Percentiles rank a stretch among this genome's conserved stretches.
Evolutionary conservation across 1,140 invertebrate species (phyloP).

Genomic region (Aphelenchoides besseyi): DNA sequence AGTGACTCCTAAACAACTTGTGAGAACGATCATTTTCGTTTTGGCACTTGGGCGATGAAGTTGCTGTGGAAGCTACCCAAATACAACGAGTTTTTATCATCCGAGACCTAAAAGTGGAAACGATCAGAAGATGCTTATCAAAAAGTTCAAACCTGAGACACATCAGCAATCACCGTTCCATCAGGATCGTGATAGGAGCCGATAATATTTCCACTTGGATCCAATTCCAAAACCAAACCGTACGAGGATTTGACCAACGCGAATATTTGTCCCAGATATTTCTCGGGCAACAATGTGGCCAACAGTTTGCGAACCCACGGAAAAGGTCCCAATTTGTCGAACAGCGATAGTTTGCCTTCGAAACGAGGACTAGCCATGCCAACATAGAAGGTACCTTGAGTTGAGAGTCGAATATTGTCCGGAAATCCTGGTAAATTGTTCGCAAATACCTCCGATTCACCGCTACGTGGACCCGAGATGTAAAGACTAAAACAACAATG

Average conservation of each 20-base stretch:
- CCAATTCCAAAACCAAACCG: slow-evolving; percentile 64
- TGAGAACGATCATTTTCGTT: slow-evolving; percentile 28
- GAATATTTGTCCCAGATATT: slow-evolving; percentile 56
- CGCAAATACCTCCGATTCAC: slow-evolving; percentile 58
- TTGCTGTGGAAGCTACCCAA: slow-evolving; percentile 55
- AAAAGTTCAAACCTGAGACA: slow-evolving; percentile 58
- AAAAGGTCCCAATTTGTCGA: slow-evolving; percentile 56
- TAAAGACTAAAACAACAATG: slow-evolving; percentile 57
- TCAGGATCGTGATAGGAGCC: slow-evolving; percentile 63
- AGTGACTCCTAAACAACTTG: background rate
- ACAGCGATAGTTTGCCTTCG: slow-evolving; percentile 47
- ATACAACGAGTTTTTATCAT: slow-evolving; percentile 41
- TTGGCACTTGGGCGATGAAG: slow-evolving; percentile 51
- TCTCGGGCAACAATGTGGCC: slow-evolving; percentile 51
- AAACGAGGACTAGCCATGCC: slow-evolving; percentile 52
- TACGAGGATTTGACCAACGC: slow-evolving; percentile 60
- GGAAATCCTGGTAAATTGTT: slow-evolving; percentile 64
- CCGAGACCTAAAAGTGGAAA: slow-evolving; percentile 37
- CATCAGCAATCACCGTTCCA: slow-evolving; percentile 56
- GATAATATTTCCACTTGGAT: slow-evolving; percentile 62
- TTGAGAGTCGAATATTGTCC: slow-evolving; percentile 64
- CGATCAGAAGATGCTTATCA: slow-evolving; percentile 26
- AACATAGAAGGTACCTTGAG: slow-evolving; percentile 53
- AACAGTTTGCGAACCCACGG: slow-evolving; percentile 61
- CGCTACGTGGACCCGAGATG: slow-evolving; percentile 50